These are phyloP conservation scores for Caenorhabditis sulstoni DNA, from an alignment of 2,888 invertebrate genomes.

Conservation along the genomic window DNA sequence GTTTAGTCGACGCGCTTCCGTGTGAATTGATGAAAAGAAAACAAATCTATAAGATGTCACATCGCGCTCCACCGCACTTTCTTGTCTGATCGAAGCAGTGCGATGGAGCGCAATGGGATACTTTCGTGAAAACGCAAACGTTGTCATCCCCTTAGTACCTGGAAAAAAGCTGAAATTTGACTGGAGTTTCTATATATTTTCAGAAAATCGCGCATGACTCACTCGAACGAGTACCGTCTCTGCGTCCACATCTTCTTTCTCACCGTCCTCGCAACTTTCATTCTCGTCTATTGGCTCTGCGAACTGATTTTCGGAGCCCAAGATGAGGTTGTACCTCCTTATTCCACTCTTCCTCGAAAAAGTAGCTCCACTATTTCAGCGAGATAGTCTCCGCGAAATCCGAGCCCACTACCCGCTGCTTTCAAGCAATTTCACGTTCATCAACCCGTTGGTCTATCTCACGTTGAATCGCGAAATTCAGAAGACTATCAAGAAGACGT, in stretches of 20 bases:
- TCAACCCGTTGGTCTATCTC: background rate
- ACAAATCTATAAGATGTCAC: too few species aligned
- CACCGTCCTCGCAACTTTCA: background rate
- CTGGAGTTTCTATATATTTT: background rate
- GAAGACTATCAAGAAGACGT: background rate
- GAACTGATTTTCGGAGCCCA: background rate
- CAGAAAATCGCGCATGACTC: background rate
- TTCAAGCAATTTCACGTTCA: conserved; percentile 10
- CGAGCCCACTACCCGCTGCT: background rate
- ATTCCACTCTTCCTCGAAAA: too few species aligned
- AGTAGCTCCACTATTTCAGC: conserved; percentile 2
- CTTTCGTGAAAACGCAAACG: too few species aligned
- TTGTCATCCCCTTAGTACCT: too few species aligned
- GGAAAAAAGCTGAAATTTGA: too few species aligned
- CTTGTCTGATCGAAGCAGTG: too few species aligned
- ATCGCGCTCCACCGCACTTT: too few species aligned
- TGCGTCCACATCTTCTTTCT: background rate
- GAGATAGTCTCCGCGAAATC: background rate
- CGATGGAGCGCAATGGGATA: too few species aligned
- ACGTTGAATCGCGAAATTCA: conserved; percentile 1
- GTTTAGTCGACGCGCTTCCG: too few species aligned
- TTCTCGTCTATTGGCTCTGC: conserved; percentile 2
- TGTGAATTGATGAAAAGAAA: too few species aligned
- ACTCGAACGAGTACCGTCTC: conserved; percentile 10
- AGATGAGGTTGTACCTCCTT: background rate